Evolutionary conservation across 2,797 vertebrate genomes (phyloP), one percentile per base, ranked within the genome.

Genomic region (Aratinga solstitialis): DNA sequence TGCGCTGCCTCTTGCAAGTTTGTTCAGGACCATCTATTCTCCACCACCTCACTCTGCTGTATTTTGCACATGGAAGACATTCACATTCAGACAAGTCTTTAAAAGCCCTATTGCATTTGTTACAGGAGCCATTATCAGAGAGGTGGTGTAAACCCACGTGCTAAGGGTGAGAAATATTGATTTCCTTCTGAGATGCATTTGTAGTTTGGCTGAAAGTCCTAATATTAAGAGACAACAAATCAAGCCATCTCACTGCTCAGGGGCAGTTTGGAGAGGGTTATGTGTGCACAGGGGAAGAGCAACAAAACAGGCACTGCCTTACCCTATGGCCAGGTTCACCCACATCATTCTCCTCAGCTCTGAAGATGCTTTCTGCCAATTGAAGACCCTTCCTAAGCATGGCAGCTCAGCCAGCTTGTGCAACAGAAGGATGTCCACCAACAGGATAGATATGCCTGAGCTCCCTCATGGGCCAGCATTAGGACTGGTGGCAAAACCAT

Each of bases 121-220:
- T 92, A 81, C 24, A 73, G 51, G 22, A 90, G 71, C 27, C 50
- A 32, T 73, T 77, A 63, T 38, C 17, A 16, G 84, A 73, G 87
- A 88, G 36, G 43, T 69, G 72, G 22, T 63, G 53, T 73, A 88
- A 95, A 95, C 94, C 93, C 94, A 84, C 84, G 77, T 76, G 43
- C 81, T 53, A 36, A 84, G 80, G 77, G 86, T 87, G 56, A 90
- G 79, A 79, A 81, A 51, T 87, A 96, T 87, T 67, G 89, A 97
- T 96, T 95, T 85, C 72, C 48, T 67, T 84, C 50, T 7, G 56
- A 86, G 71, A 36, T 91, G 90, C 93, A 90, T 93, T 91, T 96
- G 51, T 84, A 81, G 66, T 40, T 53, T 63, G 27, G 54, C 69
- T 87, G 88, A 79, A 80, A 88, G 48, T 89, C 73, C 75, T 94